These are phyloP conservation scores for Watsonalla cultraria DNA, from an alignment of 2,888 invertebrate genomes.

Conservation along the genomic window DNA sequence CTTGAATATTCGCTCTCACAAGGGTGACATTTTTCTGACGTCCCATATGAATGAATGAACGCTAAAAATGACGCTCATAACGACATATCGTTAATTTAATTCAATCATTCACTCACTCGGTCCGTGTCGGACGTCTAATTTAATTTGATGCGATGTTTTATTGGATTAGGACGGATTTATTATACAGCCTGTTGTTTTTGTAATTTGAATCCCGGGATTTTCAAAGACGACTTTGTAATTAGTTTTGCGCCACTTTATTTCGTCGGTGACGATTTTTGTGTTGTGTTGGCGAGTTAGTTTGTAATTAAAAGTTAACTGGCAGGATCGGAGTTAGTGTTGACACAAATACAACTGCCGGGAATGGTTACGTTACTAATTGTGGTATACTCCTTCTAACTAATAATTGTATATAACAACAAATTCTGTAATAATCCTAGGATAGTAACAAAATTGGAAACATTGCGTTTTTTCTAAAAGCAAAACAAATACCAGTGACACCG, in stretches of 20 bases:
- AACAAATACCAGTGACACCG: too few species aligned
- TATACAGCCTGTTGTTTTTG: slow-evolving; percentile 2
- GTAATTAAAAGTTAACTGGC: not conserved
- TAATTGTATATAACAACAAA: too few species aligned
- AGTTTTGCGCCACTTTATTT: not conserved
- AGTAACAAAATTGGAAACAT: too few species aligned
- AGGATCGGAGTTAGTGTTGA: not conserved
- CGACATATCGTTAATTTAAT: slow-evolving; percentile 17
- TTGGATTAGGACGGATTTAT: slow-evolving; percentile 3
- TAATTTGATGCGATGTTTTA: slow-evolving; percentile 8
- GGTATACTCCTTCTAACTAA: not conserved
- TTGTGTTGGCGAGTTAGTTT: not conserved
- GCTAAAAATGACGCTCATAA: slow-evolving; percentile 1
- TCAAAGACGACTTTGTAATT: not conserved
- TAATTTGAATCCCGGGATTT: slow-evolving; percentile 2
- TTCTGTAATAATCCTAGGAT: too few species aligned
- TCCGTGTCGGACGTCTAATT: slow-evolving; percentile 3
- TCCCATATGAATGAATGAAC: not conserved
- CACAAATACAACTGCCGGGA: not conserved
- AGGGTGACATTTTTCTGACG: not conserved
- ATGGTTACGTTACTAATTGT: not conserved
- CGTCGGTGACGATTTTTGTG: not conserved
- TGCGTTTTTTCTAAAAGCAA: too few species aligned
- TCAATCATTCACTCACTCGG: slow-evolving; percentile 21
- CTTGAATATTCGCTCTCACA: not conserved